Evolutionary conservation across 2,888 invertebrate genomes (phyloP).

Genomic region (Siphlonurus alternatus): DNA sequence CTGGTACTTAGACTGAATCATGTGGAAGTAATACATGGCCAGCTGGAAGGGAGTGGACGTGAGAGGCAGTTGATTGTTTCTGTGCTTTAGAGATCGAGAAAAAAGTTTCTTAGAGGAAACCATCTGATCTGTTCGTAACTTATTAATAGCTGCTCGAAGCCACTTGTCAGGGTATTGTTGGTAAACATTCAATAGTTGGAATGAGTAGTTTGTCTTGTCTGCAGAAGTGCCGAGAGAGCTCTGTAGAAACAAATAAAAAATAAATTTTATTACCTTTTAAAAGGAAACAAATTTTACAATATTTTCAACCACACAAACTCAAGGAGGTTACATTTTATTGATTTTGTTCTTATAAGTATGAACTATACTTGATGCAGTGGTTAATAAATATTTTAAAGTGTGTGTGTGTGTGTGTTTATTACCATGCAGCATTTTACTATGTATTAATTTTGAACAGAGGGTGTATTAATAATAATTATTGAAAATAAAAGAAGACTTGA

Average conservation of each 20-base stretch:
- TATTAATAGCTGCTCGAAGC: slow-evolving; percentile 38
- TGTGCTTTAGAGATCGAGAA: slow-evolving; percentile 23
- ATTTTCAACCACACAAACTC: no score
- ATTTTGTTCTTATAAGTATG: no score
- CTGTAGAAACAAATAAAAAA: no score
- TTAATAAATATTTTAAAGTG: no score
- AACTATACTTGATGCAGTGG: no score
- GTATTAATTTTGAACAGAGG: no score
- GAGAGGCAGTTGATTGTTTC: slow-evolving; percentile 29
- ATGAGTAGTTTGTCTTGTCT: slow-evolving; percentile 43
- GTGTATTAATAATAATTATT: no score
- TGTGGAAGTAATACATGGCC: slow-evolving; percentile 21
- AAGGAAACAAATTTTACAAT: slow-evolving; percentile 11
- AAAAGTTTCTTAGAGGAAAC: slow-evolving; percentile 34
- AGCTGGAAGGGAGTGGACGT: slow-evolving; percentile 33
- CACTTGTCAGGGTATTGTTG: slow-evolving; percentile 50
- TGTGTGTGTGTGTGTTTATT: no score
- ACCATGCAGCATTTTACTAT: no score
- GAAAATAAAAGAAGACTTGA: no score
- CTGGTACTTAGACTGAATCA: slow-evolving; percentile 23
- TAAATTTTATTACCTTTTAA: no score
- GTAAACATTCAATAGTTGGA: slow-evolving; percentile 52
- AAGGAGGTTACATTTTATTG: no score
- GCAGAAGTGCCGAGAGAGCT: slow-evolving; percentile 42
- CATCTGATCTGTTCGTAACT: slow-evolving; percentile 40